Base-by-base conservation (phyloP, 2,888 invertebrate species). In the Orgyia antiqua region DNA sequence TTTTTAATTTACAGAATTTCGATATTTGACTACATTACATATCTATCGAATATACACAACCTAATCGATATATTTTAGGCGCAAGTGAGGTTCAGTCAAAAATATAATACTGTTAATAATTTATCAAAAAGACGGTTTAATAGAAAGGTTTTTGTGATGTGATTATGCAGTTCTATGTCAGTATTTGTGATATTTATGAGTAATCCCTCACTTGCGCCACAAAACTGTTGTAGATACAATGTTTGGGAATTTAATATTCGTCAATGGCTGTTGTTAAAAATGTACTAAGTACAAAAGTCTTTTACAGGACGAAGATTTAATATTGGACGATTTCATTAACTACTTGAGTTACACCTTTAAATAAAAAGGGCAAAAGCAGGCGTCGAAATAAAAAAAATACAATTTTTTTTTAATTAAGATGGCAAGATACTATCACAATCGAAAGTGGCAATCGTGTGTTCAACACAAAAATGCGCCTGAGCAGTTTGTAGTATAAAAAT, bases 221-320 rank as follows among this genome's bases (percentile, higher is more conserved):
- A n/a, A n/a, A n/a, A 48, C 40, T 42, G 24, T 40, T 38, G 37
- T 41, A 37, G 52, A 44, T 52, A 58, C 55, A 56, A 45, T 53
- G 39, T 55, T 45, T 47, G 56, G 63, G 58, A 42, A 37, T 15
- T 15, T 15, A 15, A 54, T 55, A 56, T 65, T 63, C 67, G 67
- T 71, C 69, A 61, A 59, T 66, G 64, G 62, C 50, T 58, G 53
- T 54, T 34, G 34, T 34, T 27, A 56, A n/a, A 55, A 47, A 51
- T 69, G 78, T 76, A 82, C 83, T 82, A 76, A 72, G 79, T 83
- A 84, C 84, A 67, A 52, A 45, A 86, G 86, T 86, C 86, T 84
- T 84, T 73, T 66, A 64, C 46, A 80, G 86, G 86, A 86, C 86
- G 86, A 84, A 84, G 82, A 80, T 82, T 69, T 83, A 66, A 72